Evolutionary conservation across 1,140 invertebrate species (phyloP), one percentile per base, ranked within the genome.

Genomic region (Geopemphigus sp.): DNA sequence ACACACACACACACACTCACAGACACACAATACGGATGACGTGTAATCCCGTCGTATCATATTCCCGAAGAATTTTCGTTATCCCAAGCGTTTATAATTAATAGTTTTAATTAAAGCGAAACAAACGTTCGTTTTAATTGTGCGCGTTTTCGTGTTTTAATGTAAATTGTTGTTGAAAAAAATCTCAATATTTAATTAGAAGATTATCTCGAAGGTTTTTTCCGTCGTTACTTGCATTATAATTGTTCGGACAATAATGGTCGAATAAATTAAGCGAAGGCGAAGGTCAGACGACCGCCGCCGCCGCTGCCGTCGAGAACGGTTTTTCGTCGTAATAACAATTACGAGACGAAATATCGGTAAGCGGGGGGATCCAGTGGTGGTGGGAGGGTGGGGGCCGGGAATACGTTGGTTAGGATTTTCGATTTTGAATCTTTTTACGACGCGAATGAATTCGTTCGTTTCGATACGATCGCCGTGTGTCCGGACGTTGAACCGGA

Each of bases 81-180:
- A 47, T 68, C 22, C 22, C 39, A 24, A 68, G 39, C 12, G 63
- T 24, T 68, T 24, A 14, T 47, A 47, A 12, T 14, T 47, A 47
- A 68, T 22, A 15, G 12, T 4, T 45, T 47, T 17, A 47, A 68
- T 68, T 68, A 22, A 24, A 68, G 17, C 6, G 8, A 3, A 68
- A 68, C 47, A 24, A 26, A 17, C 24, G 12, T 50, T 50, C 12
- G 15, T 68, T 24, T 68, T 24, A 50, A 68, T 68, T 50, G 24
- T 68, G 8, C 63, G 26, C 15, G n/a, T 22, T 50, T 68, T 68
- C 11, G n/a, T 47, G 45, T 68, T 39, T 39, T 45, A 68, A 24
- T 39, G 45, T 50, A 68, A 68, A 26, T 68, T 50, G n/a, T 26
- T 24, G 64, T 68, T 47, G 45, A 24, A 50, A 66, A n/a, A n/a